Evolutionary conservation across 2,888 invertebrate genomes (phyloP).

Genomic region (Frankliniella fusca): DNA sequence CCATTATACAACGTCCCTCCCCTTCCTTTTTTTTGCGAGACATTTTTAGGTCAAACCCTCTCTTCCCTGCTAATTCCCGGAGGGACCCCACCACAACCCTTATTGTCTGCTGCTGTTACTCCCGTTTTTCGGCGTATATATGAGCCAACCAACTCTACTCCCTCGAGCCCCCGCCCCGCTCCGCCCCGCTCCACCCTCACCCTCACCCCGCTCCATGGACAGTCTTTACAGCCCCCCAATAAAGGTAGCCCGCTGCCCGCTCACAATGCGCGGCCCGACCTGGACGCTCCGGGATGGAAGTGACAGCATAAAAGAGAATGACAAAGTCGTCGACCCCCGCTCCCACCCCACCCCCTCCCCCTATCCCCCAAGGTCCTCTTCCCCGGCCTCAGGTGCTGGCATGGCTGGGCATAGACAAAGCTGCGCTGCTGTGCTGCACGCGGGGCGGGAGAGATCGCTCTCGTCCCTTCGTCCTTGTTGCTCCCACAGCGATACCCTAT

Average conservation of each 20-base stretch:
- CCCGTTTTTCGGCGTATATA: no score
- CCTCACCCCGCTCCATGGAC: not conserved
- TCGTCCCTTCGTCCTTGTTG: no score
- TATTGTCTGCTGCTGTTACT: not conserved
- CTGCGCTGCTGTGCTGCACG: not conserved
- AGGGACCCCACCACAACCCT: not conserved
- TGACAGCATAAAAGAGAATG: conserved; percentile 13
- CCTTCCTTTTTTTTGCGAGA: no score
- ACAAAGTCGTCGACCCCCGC: conserved; percentile 12
- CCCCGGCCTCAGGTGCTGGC: not conserved
- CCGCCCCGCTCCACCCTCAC: no score
- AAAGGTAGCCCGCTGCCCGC: not conserved
- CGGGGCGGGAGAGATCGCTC: no score
- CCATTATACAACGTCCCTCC: not conserved
- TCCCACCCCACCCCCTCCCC: not conserved
- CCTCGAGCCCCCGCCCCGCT: no score
- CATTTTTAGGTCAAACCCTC: not conserved
- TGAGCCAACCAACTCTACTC: no score
- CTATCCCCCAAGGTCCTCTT: not conserved
- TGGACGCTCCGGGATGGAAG: not conserved
- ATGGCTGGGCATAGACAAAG: not conserved
- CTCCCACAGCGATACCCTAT: no score
- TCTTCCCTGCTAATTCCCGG: not conserved
- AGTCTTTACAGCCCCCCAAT: not conserved
- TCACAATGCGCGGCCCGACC: not conserved